Evolutionary conservation across 2,113 vertebrate genomes (phyloP).

Genomic region (Aythya baeri): DNA sequence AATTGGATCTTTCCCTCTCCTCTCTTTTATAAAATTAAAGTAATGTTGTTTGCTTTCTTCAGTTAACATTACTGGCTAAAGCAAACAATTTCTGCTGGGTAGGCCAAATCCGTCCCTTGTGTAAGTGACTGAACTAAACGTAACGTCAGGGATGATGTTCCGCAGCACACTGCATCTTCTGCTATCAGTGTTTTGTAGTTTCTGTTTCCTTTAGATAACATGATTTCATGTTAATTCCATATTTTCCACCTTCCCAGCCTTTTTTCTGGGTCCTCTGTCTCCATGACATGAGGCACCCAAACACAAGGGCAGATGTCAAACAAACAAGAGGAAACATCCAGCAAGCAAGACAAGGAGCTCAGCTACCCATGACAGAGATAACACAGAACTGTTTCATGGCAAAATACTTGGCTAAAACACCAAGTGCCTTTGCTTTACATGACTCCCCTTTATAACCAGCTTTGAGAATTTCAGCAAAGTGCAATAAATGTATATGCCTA

Average conservation of each 20-base stretch:
- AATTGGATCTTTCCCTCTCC: slow-evolving; percentile 34
- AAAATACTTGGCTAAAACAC: background rate
- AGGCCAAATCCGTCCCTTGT: background rate
- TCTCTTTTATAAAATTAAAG: slow-evolving; percentile 43
- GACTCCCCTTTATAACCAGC: background rate
- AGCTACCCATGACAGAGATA: background rate
- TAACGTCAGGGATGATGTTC: background rate
- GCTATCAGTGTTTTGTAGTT: background rate
- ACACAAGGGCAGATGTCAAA: background rate
- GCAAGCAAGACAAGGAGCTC: background rate
- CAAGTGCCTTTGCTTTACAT: background rate
- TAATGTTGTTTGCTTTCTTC: background rate
- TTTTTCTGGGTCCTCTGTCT: background rate
- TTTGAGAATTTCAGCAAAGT: background rate
- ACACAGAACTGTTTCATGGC: background rate
- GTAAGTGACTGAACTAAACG: background rate
- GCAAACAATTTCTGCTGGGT: background rate
- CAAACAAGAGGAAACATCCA: background rate
- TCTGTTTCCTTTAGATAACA: background rate
- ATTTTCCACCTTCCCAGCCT: background rate
- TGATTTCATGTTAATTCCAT: background rate
- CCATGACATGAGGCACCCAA: rapidly evolving
- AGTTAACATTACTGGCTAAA: background rate
- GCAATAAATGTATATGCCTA: background rate
- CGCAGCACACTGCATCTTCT: background rate